A percentile compares a stretch with the other conserved stretches of the same genome.
These are phyloP conservation scores for Conus canariensis DNA, from an alignment of 2,888 invertebrate species.

Conservation along the genomic window DNA sequence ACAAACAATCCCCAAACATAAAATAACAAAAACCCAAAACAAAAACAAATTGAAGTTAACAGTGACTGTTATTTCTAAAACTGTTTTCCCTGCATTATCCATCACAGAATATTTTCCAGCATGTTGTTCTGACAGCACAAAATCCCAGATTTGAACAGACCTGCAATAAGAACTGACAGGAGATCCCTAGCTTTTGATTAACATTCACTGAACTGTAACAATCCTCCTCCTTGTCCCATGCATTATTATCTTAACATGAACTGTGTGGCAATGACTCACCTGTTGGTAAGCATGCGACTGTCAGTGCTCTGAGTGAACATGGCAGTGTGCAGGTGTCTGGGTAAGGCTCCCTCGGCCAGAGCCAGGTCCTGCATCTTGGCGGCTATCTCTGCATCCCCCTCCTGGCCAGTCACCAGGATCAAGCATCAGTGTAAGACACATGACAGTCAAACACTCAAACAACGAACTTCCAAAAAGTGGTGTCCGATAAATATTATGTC, in stretches of 20 bases:
- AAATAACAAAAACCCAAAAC: too few relatives aligned
- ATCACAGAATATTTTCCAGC: background rate
- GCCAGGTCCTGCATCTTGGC: slow-evolving; percentile 97
- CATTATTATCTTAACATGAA: too few relatives aligned
- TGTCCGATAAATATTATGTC: too few relatives aligned
- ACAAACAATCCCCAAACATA: too few relatives aligned
- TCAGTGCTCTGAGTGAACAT: slow-evolving; percentile 90
- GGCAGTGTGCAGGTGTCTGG: slow-evolving; percentile 93
- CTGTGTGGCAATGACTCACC: slow-evolving; percentile 56
- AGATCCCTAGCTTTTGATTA: too few relatives aligned
- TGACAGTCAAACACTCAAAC: background rate
- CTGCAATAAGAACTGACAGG: too few relatives aligned
- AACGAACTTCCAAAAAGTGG: background rate
- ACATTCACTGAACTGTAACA: too few relatives aligned
- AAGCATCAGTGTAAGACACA: background rate
- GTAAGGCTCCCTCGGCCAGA: slow-evolving; percentile 96
- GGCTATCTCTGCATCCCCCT: slow-evolving; percentile 94
- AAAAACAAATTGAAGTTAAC: background rate
- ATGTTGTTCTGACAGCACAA: too few relatives aligned
- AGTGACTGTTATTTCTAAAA: background rate
- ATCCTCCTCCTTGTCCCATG: too few relatives aligned
- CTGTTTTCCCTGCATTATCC: background rate
- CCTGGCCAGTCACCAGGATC: slow-evolving; percentile 78
- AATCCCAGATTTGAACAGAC: too few relatives aligned
- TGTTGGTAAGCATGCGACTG: slow-evolving; percentile 89